These are phyloP conservation scores for Grantiella picta DNA, from an alignment of 2,113 vertebrate genomes.

Conservation along the genomic window DNA sequence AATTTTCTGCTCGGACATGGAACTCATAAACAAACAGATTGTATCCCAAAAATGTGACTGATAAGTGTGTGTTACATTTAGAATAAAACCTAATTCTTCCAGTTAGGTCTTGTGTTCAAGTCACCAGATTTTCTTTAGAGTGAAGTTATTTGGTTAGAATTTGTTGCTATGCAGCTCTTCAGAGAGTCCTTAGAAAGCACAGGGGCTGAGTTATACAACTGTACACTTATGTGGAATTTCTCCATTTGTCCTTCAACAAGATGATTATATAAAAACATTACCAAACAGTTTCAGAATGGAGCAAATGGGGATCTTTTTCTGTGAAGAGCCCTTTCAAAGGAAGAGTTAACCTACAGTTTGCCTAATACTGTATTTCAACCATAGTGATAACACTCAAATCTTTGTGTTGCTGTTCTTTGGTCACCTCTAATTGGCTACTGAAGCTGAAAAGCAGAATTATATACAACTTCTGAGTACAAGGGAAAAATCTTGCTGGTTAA, in stretches of 20 bases:
- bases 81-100: background rate
- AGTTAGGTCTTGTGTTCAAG: too few species aligned
- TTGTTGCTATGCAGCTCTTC: background rate
- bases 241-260: constrained; percentile 20
- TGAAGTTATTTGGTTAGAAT: background rate
- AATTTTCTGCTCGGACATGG: background rate
- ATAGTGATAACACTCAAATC: background rate
- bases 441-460: background rate
- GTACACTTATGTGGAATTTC: background rate
- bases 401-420: background rate
- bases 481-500: background rate
- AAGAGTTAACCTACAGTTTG: background rate
- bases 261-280: background rate
- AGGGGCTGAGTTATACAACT: constrained; percentile 18
- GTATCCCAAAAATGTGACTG: background rate
- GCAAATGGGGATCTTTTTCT: background rate
- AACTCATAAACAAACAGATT: background rate
- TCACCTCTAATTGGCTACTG: background rate
- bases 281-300: background rate
- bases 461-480: background rate
- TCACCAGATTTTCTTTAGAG: too few species aligned
- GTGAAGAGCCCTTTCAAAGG: background rate
- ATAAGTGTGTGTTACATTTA: background rate
- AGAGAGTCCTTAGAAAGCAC: background rate
- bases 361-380: background rate